Base-by-base conservation (phyloP, 2,797 vertebrate species). In the Sebastes vulpes region DNA sequence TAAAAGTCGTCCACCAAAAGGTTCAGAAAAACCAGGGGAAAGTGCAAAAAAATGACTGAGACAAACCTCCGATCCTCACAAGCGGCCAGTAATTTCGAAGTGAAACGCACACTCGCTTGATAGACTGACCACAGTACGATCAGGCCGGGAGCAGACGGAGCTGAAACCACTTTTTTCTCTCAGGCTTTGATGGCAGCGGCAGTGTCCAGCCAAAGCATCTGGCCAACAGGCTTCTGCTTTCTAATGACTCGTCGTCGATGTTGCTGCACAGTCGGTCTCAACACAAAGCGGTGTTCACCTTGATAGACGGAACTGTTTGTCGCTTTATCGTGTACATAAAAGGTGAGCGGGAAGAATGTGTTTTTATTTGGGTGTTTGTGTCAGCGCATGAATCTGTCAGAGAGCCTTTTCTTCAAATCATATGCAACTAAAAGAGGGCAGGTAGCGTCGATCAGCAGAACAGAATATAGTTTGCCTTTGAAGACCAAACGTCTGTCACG, bases 1-100 rank as follows among this genome's bases (percentile, higher is more conserved):
- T 99, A 69, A 99, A 98, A 92, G 99, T 99, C 4, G 98, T 99
- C 77, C 98, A 97, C 84, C 92, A 99, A 73, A 99, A 99, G 79
- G 63, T 99, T 70, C 98, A 98, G 93, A 97, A 98, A 87, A 99
- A 98, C 89, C 95, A 96, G 88, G 93, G 87, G 38, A 97, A 95
- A 32, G 82, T 93, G 12, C 84, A 92, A 75, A 97, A 98, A 93
- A 94, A 91, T 65, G 94, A 95, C 78, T 93, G 85, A 92, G 65
- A 68, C n/a, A 11, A 6, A 29, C 70, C 54, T 66, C 52, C 6
- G 58, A 60, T 66, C 64, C 80, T 32, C 63, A 48, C 53, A 25
- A 32, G 65, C 6, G 75, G 81, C 88, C 89, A 91, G 89, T 89
- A 73, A 77, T 81, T 78, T 56, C 54, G 6, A 79, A 87, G 74